Base-by-base conservation (phyloP, 1,140 invertebrate genomes). In the Hyles vespertilio region DNA sequence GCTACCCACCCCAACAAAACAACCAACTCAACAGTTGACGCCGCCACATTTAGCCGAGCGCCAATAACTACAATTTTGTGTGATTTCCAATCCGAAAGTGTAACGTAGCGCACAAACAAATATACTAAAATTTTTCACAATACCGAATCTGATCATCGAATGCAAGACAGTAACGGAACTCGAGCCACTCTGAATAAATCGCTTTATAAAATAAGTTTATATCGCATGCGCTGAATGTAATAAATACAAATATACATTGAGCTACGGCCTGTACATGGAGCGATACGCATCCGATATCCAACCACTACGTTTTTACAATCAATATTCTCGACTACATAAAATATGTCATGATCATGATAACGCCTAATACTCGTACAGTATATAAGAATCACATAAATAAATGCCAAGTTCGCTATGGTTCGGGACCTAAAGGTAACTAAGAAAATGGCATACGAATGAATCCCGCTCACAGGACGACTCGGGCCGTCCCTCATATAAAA, bases 381-480 rank as follows among this genome's bases (percentile, higher is more conserved):
- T 78, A 79, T 75, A 81, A 79, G 75, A 82, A 86, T 82, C 82
- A 86, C 81, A 84, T 82, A 82, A 85, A 88, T 88, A 88, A 88
- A 88, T 88, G 85, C 85, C 83, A 85, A 74, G 82, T 85, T 79
- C 79, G 79, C 79, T 84, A 80, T 81, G 78, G 78, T 83, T 79
- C 74, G 65, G 79, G 75, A 84, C 76, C 81, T 88, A 87, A 70
- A 77, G 86, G 82, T 87, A 89, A 89, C 82, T 89, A 81, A 87
- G 81, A 81, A 76, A 84, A 87, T 87, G 86, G 82, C 84, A 87
- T 87, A 78, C 69, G 72, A 86, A 79, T 76, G 81, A 77, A 77
- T 64, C 55, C 69, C 62, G 65, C 68, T 66, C 62, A 40, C 36
- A 64, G 62, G 67, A 58, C 61, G 60, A 58, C 36, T 5, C 36